Evolutionary conservation across 2,888 invertebrate species (phyloP).

Genomic region (Cephus rjabovi): DNA sequence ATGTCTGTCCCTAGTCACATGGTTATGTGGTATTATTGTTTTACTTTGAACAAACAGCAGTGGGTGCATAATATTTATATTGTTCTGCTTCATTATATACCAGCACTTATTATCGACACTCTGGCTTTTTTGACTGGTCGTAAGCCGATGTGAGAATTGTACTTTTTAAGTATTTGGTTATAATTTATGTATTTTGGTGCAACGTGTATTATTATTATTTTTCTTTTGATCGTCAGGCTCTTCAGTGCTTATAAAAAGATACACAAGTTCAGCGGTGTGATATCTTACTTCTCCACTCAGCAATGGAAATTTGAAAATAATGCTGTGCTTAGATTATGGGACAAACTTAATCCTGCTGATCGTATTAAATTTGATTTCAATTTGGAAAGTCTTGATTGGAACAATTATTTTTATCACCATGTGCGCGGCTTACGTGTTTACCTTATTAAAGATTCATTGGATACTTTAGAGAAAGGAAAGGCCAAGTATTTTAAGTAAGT

Average conservation of each 20-base stretch:
- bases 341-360: conserved; percentile 71
- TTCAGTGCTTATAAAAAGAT: conserved; percentile 79
- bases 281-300: conserved; percentile 82
- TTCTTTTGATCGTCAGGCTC: conserved; percentile 69
- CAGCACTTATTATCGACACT: conserved; percentile 71
- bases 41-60: conserved; percentile 71
- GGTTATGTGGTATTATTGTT: conserved; percentile 75
- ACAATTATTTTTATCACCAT: conserved; percentile 74
- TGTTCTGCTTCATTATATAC: conserved; percentile 72
- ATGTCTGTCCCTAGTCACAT: conserved; percentile 69
- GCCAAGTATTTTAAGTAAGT: conserved; percentile 61
- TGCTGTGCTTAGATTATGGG: conserved; percentile 73
- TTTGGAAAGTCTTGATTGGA: conserved; percentile 79
- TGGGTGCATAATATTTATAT: conserved; percentile 69
- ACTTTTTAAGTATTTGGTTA: not conserved
- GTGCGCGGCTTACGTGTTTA: conserved; percentile 79
- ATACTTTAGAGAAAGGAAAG: conserved; percentile 74
- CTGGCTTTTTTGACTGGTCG: conserved; percentile 69
- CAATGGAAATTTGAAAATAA: conserved; percentile 79
- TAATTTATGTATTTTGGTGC: not conserved
- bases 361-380: conserved; percentile 78
- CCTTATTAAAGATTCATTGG: conserved; percentile 80
- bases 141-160: conserved; percentile 71
- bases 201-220: not conserved
- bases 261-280: conserved; percentile 76